Evolutionary conservation across 2,888 invertebrate genomes (phyloP).

Genomic region (Platycnemis pennipes): DNA sequence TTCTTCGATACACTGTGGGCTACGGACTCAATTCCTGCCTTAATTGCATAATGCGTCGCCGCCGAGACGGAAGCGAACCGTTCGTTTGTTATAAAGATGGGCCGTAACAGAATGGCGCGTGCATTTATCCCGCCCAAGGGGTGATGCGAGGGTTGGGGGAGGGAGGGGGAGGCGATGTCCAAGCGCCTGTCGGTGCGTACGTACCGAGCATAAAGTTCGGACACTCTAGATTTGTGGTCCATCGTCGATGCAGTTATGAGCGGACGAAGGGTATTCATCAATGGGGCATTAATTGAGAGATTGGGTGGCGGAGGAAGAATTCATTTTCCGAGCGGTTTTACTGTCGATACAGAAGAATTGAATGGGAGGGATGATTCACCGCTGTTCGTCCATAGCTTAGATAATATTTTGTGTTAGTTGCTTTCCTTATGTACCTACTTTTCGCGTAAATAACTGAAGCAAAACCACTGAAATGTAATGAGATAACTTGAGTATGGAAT

Average conservation of each 20-base stretch:
- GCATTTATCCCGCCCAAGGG: background rate
- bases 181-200: background rate
- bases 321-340: constrained; percentile 25
- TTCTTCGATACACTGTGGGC: background rate
- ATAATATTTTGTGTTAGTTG: background rate
- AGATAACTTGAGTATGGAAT: no score
- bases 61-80: constrained; percentile 15
- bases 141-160: background rate
- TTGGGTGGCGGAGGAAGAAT: constrained; percentile 23
- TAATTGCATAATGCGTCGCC: constrained; percentile 55
- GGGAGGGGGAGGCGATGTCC: background rate
- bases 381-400: background rate
- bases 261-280: constrained; percentile 19
- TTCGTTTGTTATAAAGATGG: constrained; percentile 37
- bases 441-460: background rate
- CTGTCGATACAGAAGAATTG: background rate
- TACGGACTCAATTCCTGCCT: background rate
- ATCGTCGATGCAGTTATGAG: background rate
- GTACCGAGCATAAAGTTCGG: background rate
- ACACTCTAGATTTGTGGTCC: background rate
- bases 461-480: background rate
- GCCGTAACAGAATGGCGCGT: constrained; percentile 29
- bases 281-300: constrained; percentile 42
- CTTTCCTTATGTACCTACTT: background rate
- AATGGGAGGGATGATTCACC: background rate